A percentile compares a stretch with the other conserved stretches of the same genome.
Evolutionary conservation across 2,113 vertebrate genomes (phyloP).

Genomic region (Agapornis roseicollis): DNA sequence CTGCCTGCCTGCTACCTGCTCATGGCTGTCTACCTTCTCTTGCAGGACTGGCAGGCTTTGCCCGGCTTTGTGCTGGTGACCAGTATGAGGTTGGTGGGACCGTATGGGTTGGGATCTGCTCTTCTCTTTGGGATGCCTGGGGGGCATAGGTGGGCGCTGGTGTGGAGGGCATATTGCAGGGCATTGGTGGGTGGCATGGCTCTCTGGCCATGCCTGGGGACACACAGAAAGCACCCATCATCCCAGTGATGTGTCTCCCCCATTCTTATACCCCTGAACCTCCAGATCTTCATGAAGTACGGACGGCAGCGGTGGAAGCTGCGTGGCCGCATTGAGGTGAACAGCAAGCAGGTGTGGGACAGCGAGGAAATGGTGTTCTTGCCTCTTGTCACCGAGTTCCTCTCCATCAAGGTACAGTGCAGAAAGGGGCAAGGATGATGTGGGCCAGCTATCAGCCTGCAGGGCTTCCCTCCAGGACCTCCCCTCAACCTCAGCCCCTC

Average conservation of each 20-base stretch:
- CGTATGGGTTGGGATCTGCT: background rate
- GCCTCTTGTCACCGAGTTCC: slow-evolving; percentile 92
- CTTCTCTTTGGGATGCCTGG: background rate
- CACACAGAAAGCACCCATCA: background rate
- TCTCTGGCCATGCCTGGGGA: background rate
- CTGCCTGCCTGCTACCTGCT: background rate
- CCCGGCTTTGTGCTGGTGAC: slow-evolving; percentile 93
- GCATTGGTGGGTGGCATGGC: background rate
- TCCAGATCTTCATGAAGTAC: slow-evolving; percentile 93
- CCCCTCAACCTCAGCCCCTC: background rate
- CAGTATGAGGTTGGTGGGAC: slow-evolving; percentile 90
- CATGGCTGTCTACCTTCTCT: slow-evolving; percentile 12
- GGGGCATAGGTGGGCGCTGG: background rate
- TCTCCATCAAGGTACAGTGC: slow-evolving; percentile 89
- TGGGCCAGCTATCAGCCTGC: background rate
- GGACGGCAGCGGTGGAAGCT: slow-evolving; percentile 96
- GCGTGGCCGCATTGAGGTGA: slow-evolving; percentile 90
- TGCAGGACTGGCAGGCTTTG: slow-evolving; percentile 94
- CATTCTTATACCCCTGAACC: background rate
- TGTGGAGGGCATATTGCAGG: background rate
- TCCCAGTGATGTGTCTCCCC: accelerated
- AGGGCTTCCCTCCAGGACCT: background rate
- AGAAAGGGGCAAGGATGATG: background rate
- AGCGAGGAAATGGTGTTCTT: slow-evolving; percentile 92
- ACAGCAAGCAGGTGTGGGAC: slow-evolving; percentile 95